Evolutionary conservation across 2,888 invertebrate species (phyloP), one percentile per base, ranked within the genome.

Genomic region (Latheticus oryzae): DNA sequence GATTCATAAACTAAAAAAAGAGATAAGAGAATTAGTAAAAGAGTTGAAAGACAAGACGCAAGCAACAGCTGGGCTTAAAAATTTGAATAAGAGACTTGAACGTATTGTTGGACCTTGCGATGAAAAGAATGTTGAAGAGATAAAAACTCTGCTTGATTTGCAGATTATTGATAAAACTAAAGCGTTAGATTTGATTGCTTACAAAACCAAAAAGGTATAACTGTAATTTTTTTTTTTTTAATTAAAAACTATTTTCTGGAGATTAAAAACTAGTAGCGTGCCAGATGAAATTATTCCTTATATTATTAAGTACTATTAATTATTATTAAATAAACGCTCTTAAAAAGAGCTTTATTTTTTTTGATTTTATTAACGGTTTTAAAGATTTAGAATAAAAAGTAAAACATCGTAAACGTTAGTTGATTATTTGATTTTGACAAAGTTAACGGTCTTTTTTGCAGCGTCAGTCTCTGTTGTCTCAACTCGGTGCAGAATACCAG

Each of bases 101-200:
- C 64, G 68, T 3, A 57, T 73, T 8, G 73, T 80, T 21, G 80
- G 82, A 43, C 81, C 82, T 0, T 72, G 81, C 43, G 79, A 79
- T 1, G 80, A 81, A 7, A 84, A 82, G 71, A 78, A 75, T 23
- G 78, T 78, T 7, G 77, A 79, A 7, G 81, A 84, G 64, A 82
- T 84, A 0, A 73, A 80, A 12, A 78, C 82, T 50, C 70, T 87
- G 60, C 76, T 89, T 52, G 89, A 90, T 69, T 76, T 88, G 4
- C 88, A 89, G 78, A 84, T 87, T 12, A 87, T 85, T 60, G 89
- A 90, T 68, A 84, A 84, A 67, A 81, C 85, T 33, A 93, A 92
- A 74, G 86, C 87, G 69, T 75, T 89, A 56, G 91, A 93, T 78
- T 77, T 92, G 38, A 73, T 90, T 12, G 85, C 84, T 62, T 90